A percentile compares a stretch with the other conserved stretches of the same genome.
Conservation (phyloP, 2,113 vertebrate genomes). For the Neotragus pygmaeus region DNA sequence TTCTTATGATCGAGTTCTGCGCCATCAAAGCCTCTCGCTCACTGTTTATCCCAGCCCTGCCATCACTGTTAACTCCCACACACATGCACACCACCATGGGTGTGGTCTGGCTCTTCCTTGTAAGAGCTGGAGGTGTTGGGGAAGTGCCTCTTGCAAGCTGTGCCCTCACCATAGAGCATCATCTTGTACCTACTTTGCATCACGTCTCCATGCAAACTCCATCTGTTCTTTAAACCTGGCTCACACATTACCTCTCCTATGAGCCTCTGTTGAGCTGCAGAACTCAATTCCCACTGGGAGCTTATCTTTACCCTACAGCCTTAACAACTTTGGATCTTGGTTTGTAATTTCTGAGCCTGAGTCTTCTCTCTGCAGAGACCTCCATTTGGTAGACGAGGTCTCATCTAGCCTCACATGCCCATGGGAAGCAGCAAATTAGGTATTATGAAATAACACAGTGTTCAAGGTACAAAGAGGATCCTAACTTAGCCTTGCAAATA, state of each 20-base stretch:
- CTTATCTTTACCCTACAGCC: not conserved
- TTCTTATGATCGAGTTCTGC: not conserved
- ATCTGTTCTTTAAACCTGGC: not conserved
- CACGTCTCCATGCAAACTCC: not conserved
- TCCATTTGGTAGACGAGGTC: not conserved
- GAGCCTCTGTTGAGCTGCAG: not conserved
- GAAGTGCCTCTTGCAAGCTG: not conserved
- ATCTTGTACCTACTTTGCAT: too few species aligned
- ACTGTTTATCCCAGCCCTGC: too few species aligned
- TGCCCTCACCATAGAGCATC: not conserved
- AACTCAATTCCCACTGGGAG: rapidly evolving
- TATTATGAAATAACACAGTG: not conserved
- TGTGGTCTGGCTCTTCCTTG: not conserved
- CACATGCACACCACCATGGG: rapidly evolving
- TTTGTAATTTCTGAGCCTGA: not conserved
- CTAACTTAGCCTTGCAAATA: not conserved
- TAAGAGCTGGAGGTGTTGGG: not conserved
- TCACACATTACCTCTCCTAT: not conserved
- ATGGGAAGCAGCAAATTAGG: not conserved
- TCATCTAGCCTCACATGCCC: not conserved
- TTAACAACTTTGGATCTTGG: not conserved
- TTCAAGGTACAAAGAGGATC: not conserved
- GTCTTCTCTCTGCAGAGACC: not conserved
- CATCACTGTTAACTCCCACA: not conserved
- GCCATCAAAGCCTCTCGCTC: not conserved